phyloP scores from a whole-genome alignment of 2,888 invertebrate species.

The Caenorhabditis uteleia region DNA sequence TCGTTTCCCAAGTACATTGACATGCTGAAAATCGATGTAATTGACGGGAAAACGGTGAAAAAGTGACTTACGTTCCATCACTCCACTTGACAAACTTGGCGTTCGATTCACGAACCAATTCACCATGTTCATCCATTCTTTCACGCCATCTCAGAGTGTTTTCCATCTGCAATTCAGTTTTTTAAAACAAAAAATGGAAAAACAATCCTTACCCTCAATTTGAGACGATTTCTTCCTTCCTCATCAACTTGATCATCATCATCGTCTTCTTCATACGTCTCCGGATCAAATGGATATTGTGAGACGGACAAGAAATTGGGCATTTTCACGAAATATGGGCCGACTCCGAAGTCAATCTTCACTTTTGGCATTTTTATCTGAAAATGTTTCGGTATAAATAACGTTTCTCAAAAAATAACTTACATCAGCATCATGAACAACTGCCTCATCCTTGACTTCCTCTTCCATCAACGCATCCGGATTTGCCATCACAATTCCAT shows the following conservation, averaged over 20 bases:
- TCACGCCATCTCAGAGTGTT: slow-evolving; percentile 93
- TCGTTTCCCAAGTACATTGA: slow-evolving; percentile 94
- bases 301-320: slow-evolving; percentile 98
- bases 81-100: slow-evolving; percentile 95
- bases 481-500: slow-evolving; percentile 42
- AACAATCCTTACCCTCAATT: slow-evolving; percentile 71
- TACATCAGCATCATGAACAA: too few relatives aligned
- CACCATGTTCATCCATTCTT: slow-evolving; percentile 75
- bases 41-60: slow-evolving; percentile 1
- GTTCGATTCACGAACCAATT: slow-evolving; percentile 83
- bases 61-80: slow-evolving; percentile 80
- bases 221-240: slow-evolving; percentile 85
- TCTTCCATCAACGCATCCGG: slow-evolving; percentile 40
- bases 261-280: slow-evolving; percentile 91
- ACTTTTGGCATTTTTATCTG: slow-evolving; percentile 4
- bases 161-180: slow-evolving; percentile 78
- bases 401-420: too few relatives aligned
- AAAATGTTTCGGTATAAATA: not conserved
- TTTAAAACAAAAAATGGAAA: not conserved
- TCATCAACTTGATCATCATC: slow-evolving; percentile 98
- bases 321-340: slow-evolving; percentile 71
- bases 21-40: slow-evolving; percentile 77
- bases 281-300: slow-evolving; percentile 90
- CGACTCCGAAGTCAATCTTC: slow-evolving; percentile 13
- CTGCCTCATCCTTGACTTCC: slow-evolving; percentile 30